Percentiles rank a stretch among this genome's conserved stretches.
Conservation (phyloP, 2,113 vertebrate genomes). For the Microtus pennsylvanicus region DNA sequence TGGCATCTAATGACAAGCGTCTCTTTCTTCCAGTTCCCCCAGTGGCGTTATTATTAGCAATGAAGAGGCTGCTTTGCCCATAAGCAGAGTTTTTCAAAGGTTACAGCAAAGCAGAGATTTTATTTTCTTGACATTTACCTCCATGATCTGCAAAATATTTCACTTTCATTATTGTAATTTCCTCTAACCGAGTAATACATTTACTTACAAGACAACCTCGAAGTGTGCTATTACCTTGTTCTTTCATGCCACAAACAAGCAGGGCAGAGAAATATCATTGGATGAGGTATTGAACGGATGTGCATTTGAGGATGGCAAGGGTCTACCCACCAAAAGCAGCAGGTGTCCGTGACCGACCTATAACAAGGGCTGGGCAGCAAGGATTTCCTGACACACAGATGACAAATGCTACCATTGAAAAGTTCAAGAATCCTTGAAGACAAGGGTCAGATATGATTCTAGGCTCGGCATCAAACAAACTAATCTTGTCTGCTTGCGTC, state of each 20-base stretch:
- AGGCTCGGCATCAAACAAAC: background rate
- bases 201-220: background rate
- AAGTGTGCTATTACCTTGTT: background rate
- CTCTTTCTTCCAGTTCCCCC: slow-evolving; percentile 56
- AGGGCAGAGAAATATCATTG: background rate
- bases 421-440: background rate
- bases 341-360: background rate
- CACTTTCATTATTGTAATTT: slow-evolving; percentile 4
- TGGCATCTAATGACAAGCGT: slow-evolving; percentile 67
- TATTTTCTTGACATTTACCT: background rate
- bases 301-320: background rate
- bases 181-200: background rate
- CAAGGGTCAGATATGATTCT: background rate
- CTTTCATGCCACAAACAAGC: background rate
- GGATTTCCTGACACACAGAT: background rate
- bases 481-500: background rate
- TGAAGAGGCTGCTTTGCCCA: slow-evolving; percentile 5
- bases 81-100: slow-evolving; percentile 47
- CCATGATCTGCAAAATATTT: slow-evolving; percentile 36
- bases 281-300: background rate
- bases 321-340: background rate
- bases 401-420: background rate
- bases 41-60: slow-evolving; percentile 66
- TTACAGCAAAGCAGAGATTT: slow-evolving; percentile 22
- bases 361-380: background rate